Percentiles rank a stretch among this genome's conserved stretches.
These are phyloP conservation scores for Bujurquina vittata DNA, from an alignment of 2,113 vertebrate species.

Conservation along the genomic window DNA sequence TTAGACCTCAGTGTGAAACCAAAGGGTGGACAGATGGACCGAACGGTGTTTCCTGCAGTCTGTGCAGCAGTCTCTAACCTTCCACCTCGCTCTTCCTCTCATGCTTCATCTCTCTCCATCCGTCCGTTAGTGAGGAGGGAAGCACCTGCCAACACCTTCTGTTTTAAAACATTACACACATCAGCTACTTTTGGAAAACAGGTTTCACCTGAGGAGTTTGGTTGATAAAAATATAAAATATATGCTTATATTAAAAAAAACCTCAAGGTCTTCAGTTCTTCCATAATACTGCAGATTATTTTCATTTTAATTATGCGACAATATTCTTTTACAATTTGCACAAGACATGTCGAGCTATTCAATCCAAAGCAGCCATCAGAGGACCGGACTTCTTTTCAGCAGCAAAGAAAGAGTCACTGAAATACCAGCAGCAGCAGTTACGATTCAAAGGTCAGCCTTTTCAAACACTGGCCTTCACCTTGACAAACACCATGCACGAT, in stretches of 20 bases:
- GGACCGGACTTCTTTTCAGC: background rate
- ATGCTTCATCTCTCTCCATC: slow-evolving; percentile 1
- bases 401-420: background rate
- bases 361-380: background rate
- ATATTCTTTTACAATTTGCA: background rate
- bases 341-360: background rate
- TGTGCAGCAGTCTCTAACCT: slow-evolving; percentile 15
- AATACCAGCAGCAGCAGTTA: background rate
- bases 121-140: slow-evolving; percentile 5
- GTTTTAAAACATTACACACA: slow-evolving; percentile 11
- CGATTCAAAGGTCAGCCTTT: background rate
- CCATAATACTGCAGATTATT: background rate
- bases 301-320: background rate
- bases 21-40: slow-evolving; percentile 50
- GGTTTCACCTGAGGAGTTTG: too few species aligned
- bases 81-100: slow-evolving; percentile 7
- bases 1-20: slow-evolving; percentile 43
- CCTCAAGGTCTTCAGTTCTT: too few species aligned
- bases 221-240: background rate
- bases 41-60: slow-evolving; percentile 16
- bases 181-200: background rate
- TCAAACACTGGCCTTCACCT: background rate
- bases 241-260: fast-evolving
- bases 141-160: slow-evolving; percentile 30
- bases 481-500: background rate